Evolutionary conservation across 2,888 invertebrate genomes (phyloP), one percentile per base, ranked within the genome.

Genomic region (Pterostichus niger): DNA sequence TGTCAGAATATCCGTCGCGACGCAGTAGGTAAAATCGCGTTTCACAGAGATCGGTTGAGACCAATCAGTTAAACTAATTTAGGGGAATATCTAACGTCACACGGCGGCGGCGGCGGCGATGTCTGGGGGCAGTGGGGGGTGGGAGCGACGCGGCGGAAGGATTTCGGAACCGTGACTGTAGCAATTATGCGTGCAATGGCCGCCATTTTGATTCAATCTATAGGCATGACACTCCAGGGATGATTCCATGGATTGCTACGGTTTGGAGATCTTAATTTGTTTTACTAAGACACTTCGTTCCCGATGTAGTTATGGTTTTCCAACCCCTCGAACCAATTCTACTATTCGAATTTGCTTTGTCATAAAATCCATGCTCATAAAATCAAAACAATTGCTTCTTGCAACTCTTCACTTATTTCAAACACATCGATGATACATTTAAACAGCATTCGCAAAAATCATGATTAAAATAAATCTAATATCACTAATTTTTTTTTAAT

Each of bases 181-280:
- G 89, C 89, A 89, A 89, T 89, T 89, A 89, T 88, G 89, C 89
- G 89, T 88, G 87, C 88, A 87, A 88, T 87, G 87, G 88, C 87
- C 88, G 88, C 89, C 89, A 89, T 91, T 90, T 89, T 90, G 90
- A 91, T 91, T 91, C 92, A 91, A 92, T 92, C 92, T 91, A 92
- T 92, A 89, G 91, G 90, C 91, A 92, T 92, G 92, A 92, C 92
- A 92, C 92, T 91, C 92, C 87, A 86, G 92, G 92, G 92, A 92
- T 87, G 87, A 87, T 86, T 87, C 86, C 87, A 86, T 86, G 87
- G 87, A 88, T 87, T 87, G 78, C 81, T 35, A 81, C 81, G 68
- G 24, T 61, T 78, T 85, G 86, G 86, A 86, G 88, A 88, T 89
- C 89, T 89, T 89, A 89, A 89, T 89, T 89, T 88, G 89, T 88